A percentile compares a stretch with the other conserved stretches of the same genome.
These are phyloP conservation scores for Machaerirhynchus nigripectus DNA, from an alignment of 2,113 vertebrate species.

Conservation along the genomic window DNA sequence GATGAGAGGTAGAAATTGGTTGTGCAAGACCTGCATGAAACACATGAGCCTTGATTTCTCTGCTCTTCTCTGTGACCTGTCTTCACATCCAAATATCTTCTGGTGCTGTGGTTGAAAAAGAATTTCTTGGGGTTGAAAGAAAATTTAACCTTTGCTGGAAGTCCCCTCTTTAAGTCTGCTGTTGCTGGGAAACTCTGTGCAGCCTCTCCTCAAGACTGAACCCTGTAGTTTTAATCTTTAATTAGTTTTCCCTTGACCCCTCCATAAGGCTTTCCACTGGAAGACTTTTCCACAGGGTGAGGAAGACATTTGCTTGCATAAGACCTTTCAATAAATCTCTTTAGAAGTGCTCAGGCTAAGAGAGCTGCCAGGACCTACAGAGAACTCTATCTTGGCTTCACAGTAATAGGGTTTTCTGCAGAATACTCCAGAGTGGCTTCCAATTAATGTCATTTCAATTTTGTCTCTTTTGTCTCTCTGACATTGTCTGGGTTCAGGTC, in stretches of 20 bases:
- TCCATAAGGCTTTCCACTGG: not conserved
- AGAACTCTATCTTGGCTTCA: not conserved
- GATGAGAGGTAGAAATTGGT: not conserved
- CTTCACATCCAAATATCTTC: not conserved
- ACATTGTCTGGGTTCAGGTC: not conserved
- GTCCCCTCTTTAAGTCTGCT: not conserved
- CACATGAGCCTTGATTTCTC: not conserved
- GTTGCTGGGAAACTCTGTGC: not conserved
- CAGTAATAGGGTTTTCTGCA: not conserved
- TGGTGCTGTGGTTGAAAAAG: not conserved
- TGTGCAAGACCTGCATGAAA: not conserved
- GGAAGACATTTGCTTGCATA: not conserved
- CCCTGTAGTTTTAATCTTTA: not conserved
- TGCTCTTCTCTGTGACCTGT: not conserved
- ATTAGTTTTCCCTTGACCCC: not conserved
- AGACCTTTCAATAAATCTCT: slow-evolving; percentile 3
- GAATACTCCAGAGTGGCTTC: not conserved
- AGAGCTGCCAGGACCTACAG: not conserved
- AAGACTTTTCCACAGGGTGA: not conserved
- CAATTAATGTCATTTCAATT: not conserved
- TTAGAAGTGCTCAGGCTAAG: not conserved
- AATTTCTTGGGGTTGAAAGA: not conserved
- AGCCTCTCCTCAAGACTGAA: not conserved
- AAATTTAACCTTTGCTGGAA: not conserved
- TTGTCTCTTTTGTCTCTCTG: not conserved